Base-by-base conservation (phyloP, 53 echinoderm and acorn worm genomes). In the Paelopatides confundens region DNA sequence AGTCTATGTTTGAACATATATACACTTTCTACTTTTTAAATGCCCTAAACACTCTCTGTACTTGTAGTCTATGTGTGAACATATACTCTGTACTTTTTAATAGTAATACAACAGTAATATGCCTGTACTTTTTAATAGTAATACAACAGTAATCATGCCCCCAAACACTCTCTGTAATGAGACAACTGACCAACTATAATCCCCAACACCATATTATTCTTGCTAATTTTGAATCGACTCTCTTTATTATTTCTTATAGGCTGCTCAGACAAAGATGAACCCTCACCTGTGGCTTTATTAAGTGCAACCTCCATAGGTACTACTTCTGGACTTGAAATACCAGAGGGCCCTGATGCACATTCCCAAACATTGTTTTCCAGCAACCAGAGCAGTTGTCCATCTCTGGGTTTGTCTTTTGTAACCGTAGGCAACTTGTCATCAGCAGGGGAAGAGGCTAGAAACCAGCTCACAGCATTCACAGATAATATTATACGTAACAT, bases 351-450 rank as follows among this genome's bases (percentile, higher is more conserved):
- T 17, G 74, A 43, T 24, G 47, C 27, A 11, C 39, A 46, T 35
- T 74, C 74, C 5, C 74, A 74, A 40, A 40, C 35, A 40, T 9
- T 74, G 5, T 74, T 74, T 74, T 74, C 74, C 39, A 46, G 74
- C 27, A 40, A 39, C 39, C 74, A 74, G 46, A 46, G 37, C 0
- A 74, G 47, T 35, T 74, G 40, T 5, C 18, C 17, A 6, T 74
- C 74, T 0, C 74, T 27, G 40, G 12, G n/a, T 27, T 26, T 39
- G 46, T 74, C 74, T 58, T 58, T 58, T 4, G 21, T 58, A 6
- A 58, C 58, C 2, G 24, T 5, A 58, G 58, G 58, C n/a, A 58
- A 58, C 24, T 23, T 58, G n/a, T 58, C 58, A 58, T 23, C 58
- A 58, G n/a, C n/a, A 54, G 54, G 24, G 21, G 58, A 58, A 4